Evolutionary conservation across 37 sponge, comb jelly and placozoan genomes (phyloP), one percentile per base, ranked within the genome.

Genomic region (Crambe crambe): DNA sequence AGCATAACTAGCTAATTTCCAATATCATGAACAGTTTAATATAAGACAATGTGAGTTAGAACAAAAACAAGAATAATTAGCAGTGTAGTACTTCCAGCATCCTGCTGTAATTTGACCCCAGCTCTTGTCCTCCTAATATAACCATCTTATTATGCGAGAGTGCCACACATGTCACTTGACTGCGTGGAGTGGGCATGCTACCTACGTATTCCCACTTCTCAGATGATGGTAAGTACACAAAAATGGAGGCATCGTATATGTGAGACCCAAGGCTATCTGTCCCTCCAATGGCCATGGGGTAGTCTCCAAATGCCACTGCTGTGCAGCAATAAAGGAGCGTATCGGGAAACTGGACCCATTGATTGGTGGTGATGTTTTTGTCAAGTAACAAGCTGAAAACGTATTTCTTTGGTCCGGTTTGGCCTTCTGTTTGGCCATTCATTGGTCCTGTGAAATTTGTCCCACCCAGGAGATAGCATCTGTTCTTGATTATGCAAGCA

Each of bases 201-300:
- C 86, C 79, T 0, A 86, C 40, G 42, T 57, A 78, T 25, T 56
- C 10, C 86, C 86, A 86, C 58, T 66, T 61, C 70, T 73, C 74
- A 1, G 32, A 22, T 9, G 58, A 2, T 0, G 80, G 43, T 2
- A 64, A 86, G 63, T 73, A 86, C 26, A 86, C 22, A 72, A 67
- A 66, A 56, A 86, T 54, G 40, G 74, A 51, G 5, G 69, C 9
- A 36, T 37, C 79, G 23, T 41, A 60, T 17, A 68, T 54, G 15
- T 38, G 54, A 5, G 86, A 73, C 3, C 38, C 32, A 12, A 61
- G 74, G 44, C 73, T 82, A 51, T 73, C 72, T 1, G 73, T 58
- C 6, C 86, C 86, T 27, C 86, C 86, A n/a, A 86, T 31, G 6
- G 86, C 74, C 74, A 86, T 72, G 22, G 79, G 43, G 65, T 79